Evolutionary conservation across 2,888 invertebrate species (phyloP).

Genomic region (Oscheius sp.): DNA sequence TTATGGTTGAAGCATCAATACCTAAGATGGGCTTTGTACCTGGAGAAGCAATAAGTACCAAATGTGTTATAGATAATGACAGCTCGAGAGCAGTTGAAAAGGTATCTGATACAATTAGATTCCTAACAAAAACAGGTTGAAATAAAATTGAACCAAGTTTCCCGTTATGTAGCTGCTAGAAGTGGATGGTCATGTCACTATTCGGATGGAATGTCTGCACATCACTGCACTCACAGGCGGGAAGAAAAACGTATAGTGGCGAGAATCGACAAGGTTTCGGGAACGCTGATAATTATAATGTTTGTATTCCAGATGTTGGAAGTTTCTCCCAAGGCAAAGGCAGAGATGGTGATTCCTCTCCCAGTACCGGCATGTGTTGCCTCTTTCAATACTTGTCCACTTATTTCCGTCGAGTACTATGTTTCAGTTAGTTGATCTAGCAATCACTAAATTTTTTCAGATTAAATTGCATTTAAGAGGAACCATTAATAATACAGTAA

Average conservation of each 20-base stretch:
- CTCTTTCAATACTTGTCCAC: slow-evolving; percentile 40
- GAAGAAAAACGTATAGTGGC: slow-evolving; percentile 14
- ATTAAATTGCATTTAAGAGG: slow-evolving; percentile 24
- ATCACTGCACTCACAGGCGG: slow-evolving; percentile 8
- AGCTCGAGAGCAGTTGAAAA: slow-evolving; percentile 38
- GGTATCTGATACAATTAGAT: slow-evolving; percentile 2
- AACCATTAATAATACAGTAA: slow-evolving; percentile 18
- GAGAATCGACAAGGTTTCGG: background rate
- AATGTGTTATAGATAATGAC: slow-evolving; percentile 39
- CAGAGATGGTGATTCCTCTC: background rate
- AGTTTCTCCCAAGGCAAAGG: slow-evolving; percentile 22
- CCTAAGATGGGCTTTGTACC: slow-evolving; percentile 44
- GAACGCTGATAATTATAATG: background rate
- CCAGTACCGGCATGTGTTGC: slow-evolving; percentile 39
- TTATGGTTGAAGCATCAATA: slow-evolving; percentile 28
- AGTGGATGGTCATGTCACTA: slow-evolving; percentile 21
- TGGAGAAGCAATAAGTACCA: slow-evolving; percentile 43
- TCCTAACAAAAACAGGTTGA: background rate
- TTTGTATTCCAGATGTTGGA: slow-evolving; percentile 4
- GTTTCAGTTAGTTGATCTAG: slow-evolving; percentile 12
- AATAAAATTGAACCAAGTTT: slow-evolving; percentile 21
- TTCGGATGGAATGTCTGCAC: background rate
- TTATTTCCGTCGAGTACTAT: slow-evolving; percentile 38
- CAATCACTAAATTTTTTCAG: background rate
- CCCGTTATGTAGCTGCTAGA: slow-evolving; percentile 10